Conservation (phyloP, 1,140 invertebrate species). For the Musca vetustissima region DNA sequence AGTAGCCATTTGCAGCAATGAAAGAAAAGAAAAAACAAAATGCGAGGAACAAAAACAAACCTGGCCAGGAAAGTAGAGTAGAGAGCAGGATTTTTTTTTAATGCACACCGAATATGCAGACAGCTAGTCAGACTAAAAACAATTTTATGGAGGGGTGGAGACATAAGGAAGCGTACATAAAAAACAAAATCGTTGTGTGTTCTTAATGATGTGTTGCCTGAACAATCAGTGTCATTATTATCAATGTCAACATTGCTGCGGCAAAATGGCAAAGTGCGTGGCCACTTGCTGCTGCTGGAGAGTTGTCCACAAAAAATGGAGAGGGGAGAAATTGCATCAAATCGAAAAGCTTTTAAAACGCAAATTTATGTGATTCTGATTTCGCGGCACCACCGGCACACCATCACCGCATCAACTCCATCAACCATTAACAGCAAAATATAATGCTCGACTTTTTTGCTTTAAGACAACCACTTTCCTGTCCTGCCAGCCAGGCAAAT, state of each 20-base stretch:
- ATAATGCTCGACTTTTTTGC: no score
- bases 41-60: no score
- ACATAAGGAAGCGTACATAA: neutral
- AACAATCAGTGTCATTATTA: slow-evolving; percentile 24
- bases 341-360: slow-evolving; percentile 20
- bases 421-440: no score
- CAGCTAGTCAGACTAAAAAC: neutral
- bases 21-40: no score
- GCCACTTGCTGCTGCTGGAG: neutral
- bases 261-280: neutral
- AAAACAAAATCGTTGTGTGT: slow-evolving; percentile 8
- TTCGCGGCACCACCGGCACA: neutral
- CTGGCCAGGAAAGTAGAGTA: neutral
- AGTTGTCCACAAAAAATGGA: neutral
- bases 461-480: no score
- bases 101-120: neutral
- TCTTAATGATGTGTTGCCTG: slow-evolving; percentile 24
- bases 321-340: neutral
- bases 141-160: neutral
- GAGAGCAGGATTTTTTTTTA: neutral
- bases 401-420: neutral
- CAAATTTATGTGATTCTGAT: slow-evolving; percentile 20
- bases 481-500: no score
- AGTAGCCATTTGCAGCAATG: neutral
- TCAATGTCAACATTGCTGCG: slow-evolving; percentile 22